phyloP scores from a whole-genome alignment of 2,113 vertebrate species.

The Sisor rabdophorus region DNA sequence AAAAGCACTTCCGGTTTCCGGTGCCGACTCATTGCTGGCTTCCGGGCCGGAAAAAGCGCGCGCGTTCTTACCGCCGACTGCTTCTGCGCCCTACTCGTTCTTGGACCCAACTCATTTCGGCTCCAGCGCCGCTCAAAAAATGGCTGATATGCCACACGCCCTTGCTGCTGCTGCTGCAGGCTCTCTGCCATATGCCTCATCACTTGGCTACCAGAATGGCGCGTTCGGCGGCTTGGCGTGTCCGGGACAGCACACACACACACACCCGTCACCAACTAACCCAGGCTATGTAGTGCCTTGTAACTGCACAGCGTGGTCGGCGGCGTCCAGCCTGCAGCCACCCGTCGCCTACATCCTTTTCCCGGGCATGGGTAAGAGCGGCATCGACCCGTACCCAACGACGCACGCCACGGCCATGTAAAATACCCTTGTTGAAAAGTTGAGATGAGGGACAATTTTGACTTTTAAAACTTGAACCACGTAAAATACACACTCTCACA shows the following conservation, averaged over 20 bases:
- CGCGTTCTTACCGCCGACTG: constrained; percentile 91
- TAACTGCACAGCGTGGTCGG: constrained; percentile 98
- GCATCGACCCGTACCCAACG: constrained; percentile 96
- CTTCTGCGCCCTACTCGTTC: constrained; percentile 87
- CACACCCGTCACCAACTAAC: constrained; percentile 98
- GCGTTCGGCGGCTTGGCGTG: constrained; percentile 93
- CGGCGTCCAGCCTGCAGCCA: constrained; percentile 93
- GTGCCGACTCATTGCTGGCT: constrained; percentile 87
- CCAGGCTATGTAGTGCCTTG: constrained; percentile 98
- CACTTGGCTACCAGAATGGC: constrained; percentile 98
- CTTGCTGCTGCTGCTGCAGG: constrained; percentile 76
- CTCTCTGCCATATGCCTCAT: constrained; percentile 93
- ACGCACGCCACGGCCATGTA: constrained; percentile 97
- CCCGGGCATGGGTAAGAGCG: constrained; percentile 98
- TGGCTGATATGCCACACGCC: constrained; percentile 96
- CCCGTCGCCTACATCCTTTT: constrained; percentile 99
- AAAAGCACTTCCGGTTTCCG: constrained; percentile 90
- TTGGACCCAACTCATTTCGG: constrained; percentile 97
- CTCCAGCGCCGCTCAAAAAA: constrained; percentile 96
- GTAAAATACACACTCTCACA: constrained; percentile 10
- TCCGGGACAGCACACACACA: constrained; percentile 97
- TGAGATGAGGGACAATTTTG: constrained; percentile 3
- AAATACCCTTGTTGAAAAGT: constrained; percentile 43
- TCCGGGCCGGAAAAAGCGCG: constrained; percentile 86
- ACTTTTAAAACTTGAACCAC: constrained; percentile 41